Base-by-base conservation (phyloP, 1,140 invertebrate genomes). In the Eupeodes corollae region DNA sequence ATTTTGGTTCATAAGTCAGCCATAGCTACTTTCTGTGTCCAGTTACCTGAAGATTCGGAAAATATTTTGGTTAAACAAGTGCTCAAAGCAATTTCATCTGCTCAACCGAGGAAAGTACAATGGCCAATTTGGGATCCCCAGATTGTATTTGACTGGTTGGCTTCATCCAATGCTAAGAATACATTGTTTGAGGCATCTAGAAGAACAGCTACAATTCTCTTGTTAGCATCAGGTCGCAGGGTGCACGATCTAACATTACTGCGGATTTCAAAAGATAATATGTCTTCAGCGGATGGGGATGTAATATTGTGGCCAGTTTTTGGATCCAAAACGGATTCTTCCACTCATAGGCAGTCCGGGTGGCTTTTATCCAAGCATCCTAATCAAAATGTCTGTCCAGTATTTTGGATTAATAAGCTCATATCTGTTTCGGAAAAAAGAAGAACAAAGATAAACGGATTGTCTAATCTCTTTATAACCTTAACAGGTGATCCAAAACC, bases 211-310 rank as follows among this genome's bases (percentile, higher is more conserved):
- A 11, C 51, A 10, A 41, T 60, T 18, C 46, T 63, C 19, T 41
- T 64, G 12, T 43, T 64, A 35, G 52, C 56, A n/a, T 66, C 63
- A 0, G 61, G 67, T 1, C 50, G 64, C 9, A 49, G 64, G 48
- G 51, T 69, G 9, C 64, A 67, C 46, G 59, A 68, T 50, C 41
- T 68, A 2, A 60, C 67, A 1, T 50, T 66, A 12, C 49, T 68
- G 34, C 48, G 52, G 21, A 34, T 31, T 31, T 47, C 51, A 33
- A 6, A 34, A 14, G 10, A 47, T 15, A 47, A 54, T 39, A 50
- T 50, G 12, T 31, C 53, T 21, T 56, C 55, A 19, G 51, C 56
- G 14, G 31, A 30, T 9, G 38, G 51, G 38, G 46, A 44, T 11
- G 50, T 55, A 40, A 56, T 49, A n/a, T 56, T 63, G 19, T 57